These are phyloP conservation scores for Nansenia antarctica DNA, from an alignment of 2,113 vertebrate species.

Conservation along the genomic window DNA sequence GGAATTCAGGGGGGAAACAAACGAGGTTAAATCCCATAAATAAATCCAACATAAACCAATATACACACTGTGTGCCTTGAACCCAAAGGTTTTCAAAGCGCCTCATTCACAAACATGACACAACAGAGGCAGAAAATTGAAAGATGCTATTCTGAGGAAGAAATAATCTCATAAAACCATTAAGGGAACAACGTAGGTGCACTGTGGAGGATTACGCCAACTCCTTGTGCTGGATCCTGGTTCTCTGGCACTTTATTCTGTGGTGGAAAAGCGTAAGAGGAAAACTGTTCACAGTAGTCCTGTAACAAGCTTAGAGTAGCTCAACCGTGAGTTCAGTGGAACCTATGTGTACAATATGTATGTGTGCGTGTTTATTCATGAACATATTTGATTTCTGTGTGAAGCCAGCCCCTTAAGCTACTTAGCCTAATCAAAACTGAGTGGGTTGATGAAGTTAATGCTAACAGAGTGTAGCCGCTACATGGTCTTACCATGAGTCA, in stretches of 20 bases:
- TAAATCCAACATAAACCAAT: constrained; percentile 69
- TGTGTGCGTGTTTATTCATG: constrained; percentile 5
- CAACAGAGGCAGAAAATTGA: constrained; percentile 45
- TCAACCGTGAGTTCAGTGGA: constrained; percentile 22
- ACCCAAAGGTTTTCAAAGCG: constrained; percentile 51
- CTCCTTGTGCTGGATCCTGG: not conserved
- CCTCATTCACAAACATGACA: constrained; percentile 66
- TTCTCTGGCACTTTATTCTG: not conserved
- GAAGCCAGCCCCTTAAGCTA: not conserved
- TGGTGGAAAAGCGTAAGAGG: not conserved
- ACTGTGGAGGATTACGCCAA: constrained; percentile 63
- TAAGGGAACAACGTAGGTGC: constrained; percentile 70
- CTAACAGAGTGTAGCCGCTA: not conserved
- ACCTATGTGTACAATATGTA: not conserved
- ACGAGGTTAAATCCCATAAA: constrained; percentile 58
- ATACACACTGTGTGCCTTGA: constrained; percentile 49
- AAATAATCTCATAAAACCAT: constrained; percentile 78
- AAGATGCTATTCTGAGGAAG: constrained; percentile 62
- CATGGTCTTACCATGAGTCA: not conserved
- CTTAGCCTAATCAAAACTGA: not conserved
- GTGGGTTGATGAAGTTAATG: not conserved
- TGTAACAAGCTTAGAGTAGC: constrained; percentile 44
- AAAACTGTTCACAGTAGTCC: constrained; percentile 30
- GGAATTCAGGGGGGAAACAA: constrained; percentile 46
- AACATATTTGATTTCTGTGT: constrained; percentile 7